A percentile compares a stretch with the other conserved stretches of the same genome.
These are phyloP conservation scores for Andricus quercusramuli DNA, from an alignment of 2,888 invertebrate genomes.

Conservation along the genomic window DNA sequence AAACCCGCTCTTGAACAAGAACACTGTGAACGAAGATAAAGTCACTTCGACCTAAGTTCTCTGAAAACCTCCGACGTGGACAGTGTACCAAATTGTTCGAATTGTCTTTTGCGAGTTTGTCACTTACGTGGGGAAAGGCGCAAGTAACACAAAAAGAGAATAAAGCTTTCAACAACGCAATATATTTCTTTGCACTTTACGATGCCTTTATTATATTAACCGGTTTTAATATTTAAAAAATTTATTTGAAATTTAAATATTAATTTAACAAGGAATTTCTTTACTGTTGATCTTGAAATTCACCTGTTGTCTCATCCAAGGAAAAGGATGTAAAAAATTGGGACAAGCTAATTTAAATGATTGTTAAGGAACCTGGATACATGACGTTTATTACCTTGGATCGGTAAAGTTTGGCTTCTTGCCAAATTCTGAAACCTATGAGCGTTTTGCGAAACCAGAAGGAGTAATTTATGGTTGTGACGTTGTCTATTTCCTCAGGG, in stretches of 20 bases:
- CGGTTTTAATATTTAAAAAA: not conserved
- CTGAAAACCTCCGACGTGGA: slow-evolving; percentile 23
- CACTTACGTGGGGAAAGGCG: slow-evolving; percentile 14
- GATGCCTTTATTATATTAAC: not conserved
- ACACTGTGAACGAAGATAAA: slow-evolving; percentile 36
- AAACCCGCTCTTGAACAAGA: slow-evolving; percentile 20
- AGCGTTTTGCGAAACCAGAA: slow-evolving; percentile 22
- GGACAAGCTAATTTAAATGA: slow-evolving; percentile 20
- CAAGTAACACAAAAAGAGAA: not conserved
- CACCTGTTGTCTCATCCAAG: not conserved
- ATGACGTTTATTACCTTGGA: slow-evolving; percentile 35
- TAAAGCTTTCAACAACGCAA: not conserved
- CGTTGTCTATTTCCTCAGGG: slow-evolving; percentile 13
- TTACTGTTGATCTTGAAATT: not conserved
- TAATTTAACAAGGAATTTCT: not conserved
- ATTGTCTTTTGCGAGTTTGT: slow-evolving; percentile 24
- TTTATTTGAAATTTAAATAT: not conserved
- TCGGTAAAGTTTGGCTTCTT: slow-evolving; percentile 23
- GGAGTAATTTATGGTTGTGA: slow-evolving; percentile 28
- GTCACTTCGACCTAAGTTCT: slow-evolving; percentile 38
- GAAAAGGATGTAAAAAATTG: not conserved
- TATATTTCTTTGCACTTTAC: not conserved
- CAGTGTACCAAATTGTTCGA: slow-evolving; percentile 20
- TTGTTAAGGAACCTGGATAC: slow-evolving; percentile 9
- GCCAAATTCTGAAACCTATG: slow-evolving; percentile 37